A percentile compares a stretch with the other conserved stretches of the same genome.
These are phyloP conservation scores for Norana najaformis DNA, from an alignment of 2,888 invertebrate species.

Conservation along the genomic window DNA sequence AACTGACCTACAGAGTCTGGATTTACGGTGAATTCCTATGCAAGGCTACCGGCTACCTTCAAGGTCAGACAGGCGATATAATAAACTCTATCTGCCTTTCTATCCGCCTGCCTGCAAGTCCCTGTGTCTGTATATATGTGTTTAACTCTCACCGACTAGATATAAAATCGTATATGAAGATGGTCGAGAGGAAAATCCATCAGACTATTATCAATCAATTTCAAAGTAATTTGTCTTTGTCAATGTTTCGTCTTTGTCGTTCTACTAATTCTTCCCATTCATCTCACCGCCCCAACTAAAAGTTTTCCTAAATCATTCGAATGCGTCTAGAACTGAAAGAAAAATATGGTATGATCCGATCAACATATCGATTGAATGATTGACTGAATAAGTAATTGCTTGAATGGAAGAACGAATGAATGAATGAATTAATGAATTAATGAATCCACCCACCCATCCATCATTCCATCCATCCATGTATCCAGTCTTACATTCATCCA, in stretches of 20 bases:
- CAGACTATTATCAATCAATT: neutral
- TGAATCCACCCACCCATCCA: neutral
- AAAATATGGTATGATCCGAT: too few relatives aligned
- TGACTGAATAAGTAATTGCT: neutral
- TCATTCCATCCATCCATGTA: too few relatives aligned
- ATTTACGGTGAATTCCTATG: conserved; percentile 52
- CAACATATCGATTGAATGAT: neutral
- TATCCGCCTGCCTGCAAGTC: neutral
- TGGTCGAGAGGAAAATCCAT: neutral
- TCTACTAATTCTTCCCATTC: neutral
- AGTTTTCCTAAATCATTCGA: too few relatives aligned
- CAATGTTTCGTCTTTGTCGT: neutral
- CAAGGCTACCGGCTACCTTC: conserved; percentile 51
- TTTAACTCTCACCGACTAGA: neutral
- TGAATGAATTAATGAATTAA: neutral
- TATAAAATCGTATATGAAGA: neutral
- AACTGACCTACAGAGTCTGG: conserved; percentile 51
- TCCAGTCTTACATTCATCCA: neutral
- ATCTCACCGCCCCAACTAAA: neutral
- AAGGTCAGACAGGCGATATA: conserved; percentile 47
- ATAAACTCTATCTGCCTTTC: neutral
- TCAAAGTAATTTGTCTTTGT: neutral
- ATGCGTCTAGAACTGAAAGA: too few relatives aligned
- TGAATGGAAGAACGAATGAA: too few relatives aligned
- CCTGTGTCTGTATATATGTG: too few relatives aligned